Conservation (phyloP, 2,888 invertebrate genomes). For the Leptinotarsa tumamoca region DNA sequence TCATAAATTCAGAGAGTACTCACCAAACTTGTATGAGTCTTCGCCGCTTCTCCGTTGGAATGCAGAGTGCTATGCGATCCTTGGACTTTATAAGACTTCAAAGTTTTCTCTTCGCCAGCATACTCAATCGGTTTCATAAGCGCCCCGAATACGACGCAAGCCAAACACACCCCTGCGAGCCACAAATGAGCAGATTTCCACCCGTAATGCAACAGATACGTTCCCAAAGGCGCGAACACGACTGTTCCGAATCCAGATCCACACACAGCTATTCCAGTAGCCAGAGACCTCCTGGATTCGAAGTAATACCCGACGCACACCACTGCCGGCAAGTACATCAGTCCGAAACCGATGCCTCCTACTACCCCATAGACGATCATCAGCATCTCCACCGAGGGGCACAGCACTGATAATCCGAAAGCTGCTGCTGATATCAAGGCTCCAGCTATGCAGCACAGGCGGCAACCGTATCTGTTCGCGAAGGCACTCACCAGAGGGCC, state of each 20-base stretch:
- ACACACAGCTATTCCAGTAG: slow-evolving; percentile 95
- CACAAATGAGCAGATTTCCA: slow-evolving; percentile 94
- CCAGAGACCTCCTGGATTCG: slow-evolving; percentile 92
- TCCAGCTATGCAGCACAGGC: slow-evolving; percentile 92
- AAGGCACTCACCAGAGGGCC: slow-evolving; percentile 95
- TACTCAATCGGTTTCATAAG: slow-evolving; percentile 84
- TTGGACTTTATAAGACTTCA: slow-evolving; percentile 1
- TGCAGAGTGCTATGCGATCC: background rate
- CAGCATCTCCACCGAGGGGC: slow-evolving; percentile 86
- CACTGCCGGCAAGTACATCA: slow-evolving; percentile 84
- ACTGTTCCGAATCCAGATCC: slow-evolving; percentile 97
- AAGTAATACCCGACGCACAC: slow-evolving; percentile 98
- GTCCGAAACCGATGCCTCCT: slow-evolving; percentile 72
- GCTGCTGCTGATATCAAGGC: slow-evolving; percentile 85
- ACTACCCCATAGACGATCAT: slow-evolving; percentile 84
- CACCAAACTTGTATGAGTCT: slow-evolving; percentile 4
- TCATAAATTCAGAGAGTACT: background rate
- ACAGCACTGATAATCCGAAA: slow-evolving; percentile 87
- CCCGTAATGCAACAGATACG: slow-evolving; percentile 80
- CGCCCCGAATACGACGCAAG: slow-evolving; percentile 89
- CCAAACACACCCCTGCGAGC: slow-evolving; percentile 89
- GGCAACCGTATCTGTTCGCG: slow-evolving; percentile 95
- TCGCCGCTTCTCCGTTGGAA: slow-evolving; percentile 4
- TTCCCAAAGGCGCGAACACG: slow-evolving; percentile 93
- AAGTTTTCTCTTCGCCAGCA: slow-evolving; percentile 70